Conservation (phyloP, 2,888 invertebrate species). For the Pandemis cinnamomeana region DNA sequence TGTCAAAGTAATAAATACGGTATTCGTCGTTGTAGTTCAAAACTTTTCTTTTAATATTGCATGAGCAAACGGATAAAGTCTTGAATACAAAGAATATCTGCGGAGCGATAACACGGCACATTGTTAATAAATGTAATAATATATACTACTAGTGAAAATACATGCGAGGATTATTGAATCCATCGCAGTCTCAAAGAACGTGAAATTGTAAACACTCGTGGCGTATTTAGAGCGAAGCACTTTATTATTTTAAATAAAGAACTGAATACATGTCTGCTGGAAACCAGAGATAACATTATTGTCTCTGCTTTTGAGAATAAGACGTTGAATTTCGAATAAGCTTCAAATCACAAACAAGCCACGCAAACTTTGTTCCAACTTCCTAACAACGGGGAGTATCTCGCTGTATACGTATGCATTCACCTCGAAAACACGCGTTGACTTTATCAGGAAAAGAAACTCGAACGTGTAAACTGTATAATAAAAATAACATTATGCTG, state of each 20-base stretch:
- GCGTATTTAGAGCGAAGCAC: too few relatives aligned
- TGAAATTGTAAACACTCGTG: background rate
- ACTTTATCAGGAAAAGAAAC: conserved; percentile 13
- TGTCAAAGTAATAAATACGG: too few relatives aligned
- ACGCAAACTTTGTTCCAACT: background rate
- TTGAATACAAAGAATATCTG: background rate
- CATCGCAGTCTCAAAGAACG: background rate
- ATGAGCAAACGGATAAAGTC: background rate
- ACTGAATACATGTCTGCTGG: background rate
- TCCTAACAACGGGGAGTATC: conserved; percentile 2
- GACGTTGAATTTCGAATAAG: conserved; percentile 7
- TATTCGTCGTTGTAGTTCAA: background rate
- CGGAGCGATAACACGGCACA: background rate
- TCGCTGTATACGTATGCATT: conserved; percentile 3
- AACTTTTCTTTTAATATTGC: too few relatives aligned
- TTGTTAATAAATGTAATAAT: background rate
- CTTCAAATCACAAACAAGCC: conserved; percentile 14
- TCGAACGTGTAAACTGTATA: conserved; percentile 14
- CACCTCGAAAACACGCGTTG: conserved; percentile 1
- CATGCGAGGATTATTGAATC: too few relatives aligned
- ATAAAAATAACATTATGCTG: conserved; percentile 1
- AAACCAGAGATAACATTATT: conserved; percentile 6
- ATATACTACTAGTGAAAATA: background rate
- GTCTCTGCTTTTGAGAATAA: conserved; percentile 10
- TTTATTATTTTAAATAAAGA: background rate